These are phyloP conservation scores for Karalla daura DNA, from an alignment of 2,797 vertebrate species.

Conservation along the genomic window DNA sequence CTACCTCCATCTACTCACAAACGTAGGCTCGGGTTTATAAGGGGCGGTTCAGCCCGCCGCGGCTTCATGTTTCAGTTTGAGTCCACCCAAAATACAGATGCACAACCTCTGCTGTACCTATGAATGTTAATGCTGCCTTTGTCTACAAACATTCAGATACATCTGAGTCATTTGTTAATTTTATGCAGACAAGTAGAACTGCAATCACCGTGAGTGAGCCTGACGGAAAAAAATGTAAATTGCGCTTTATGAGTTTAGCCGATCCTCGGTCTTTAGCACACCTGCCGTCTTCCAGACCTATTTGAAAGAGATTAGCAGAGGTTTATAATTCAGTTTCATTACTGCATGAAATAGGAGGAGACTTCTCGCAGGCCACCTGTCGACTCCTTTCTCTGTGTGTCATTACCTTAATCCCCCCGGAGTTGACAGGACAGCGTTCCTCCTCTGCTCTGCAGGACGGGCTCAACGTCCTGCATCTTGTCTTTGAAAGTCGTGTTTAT, in stretches of 20 bases:
- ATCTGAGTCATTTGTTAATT: neutral
- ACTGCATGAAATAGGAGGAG: conserved; percentile 69
- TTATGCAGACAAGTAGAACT: neutral
- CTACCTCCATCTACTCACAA: conserved; percentile 15
- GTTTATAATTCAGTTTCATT: conserved; percentile 79
- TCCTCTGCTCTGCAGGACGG: conserved; percentile 51
- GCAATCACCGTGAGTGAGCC: neutral
- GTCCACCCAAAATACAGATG: neutral
- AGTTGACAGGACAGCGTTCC: conserved; percentile 46
- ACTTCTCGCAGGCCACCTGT: conserved; percentile 64
- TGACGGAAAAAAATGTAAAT: conserved; percentile 33
- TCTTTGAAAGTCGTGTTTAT: conserved; percentile 73
- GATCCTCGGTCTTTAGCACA: conserved; percentile 35
- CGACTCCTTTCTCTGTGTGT: conserved; percentile 69
- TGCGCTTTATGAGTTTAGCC: conserved; percentile 17
- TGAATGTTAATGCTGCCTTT: neutral
- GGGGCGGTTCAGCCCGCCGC: neutral
- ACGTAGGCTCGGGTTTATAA: conserved; percentile 4
- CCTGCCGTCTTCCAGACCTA: conserved; percentile 61
- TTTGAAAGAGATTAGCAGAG: conserved; percentile 72
- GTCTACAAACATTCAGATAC: neutral
- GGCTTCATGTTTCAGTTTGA: neutral
- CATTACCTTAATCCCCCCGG: conserved; percentile 74
- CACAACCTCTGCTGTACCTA: neutral
- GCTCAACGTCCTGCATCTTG: conserved; percentile 57